Conservation (phyloP, 2,113 vertebrate species). For the Hemichromis elongatus region DNA sequence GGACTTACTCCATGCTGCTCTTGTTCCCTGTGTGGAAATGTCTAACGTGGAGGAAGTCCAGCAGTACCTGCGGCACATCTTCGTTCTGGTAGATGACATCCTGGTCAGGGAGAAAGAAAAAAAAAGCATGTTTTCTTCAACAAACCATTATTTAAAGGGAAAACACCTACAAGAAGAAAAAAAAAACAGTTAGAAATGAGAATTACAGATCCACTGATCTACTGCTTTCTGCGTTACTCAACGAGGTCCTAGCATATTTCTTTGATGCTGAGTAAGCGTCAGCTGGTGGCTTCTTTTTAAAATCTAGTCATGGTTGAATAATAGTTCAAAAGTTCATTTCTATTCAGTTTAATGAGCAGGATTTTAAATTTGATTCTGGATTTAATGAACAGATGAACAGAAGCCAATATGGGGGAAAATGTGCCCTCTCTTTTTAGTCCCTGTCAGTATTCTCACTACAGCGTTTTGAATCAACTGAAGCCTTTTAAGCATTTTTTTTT, state of each 20-base stretch:
- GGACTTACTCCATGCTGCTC: conserved; percentile 75
- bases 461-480: background rate
- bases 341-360: background rate
- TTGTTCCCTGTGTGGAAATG: conserved; percentile 75
- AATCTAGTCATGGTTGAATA: background rate
- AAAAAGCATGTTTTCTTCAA: background rate
- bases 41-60: conserved; percentile 88
- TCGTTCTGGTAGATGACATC: conserved; percentile 62
- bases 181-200: background rate
- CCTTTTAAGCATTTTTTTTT: background rate
- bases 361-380: background rate
- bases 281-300: background rate
- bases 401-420: background rate
- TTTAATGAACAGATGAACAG: background rate
- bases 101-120: background rate
- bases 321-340: background rate
- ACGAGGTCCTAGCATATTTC: background rate
- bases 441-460: background rate
- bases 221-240: background rate
- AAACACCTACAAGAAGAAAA: background rate
- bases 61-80: conserved; percentile 82
- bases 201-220: background rate
- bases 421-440: background rate
- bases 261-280: background rate
- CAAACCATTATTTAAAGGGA: background rate